phyloP scores from a whole-genome alignment of 2,113 vertebrate genomes.

The Toxostoma redivivum region DNA sequence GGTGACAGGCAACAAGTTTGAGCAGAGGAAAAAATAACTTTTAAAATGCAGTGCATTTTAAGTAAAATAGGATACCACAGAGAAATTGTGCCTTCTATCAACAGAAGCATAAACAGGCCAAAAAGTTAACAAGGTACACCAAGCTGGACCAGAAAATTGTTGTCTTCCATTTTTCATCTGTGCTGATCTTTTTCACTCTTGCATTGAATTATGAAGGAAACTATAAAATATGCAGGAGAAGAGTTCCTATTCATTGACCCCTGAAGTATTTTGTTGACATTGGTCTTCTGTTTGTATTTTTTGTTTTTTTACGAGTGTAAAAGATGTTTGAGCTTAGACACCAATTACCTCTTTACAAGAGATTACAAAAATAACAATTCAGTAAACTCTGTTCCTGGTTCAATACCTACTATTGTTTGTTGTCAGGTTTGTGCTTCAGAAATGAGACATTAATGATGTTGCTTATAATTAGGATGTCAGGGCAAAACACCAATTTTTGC shows the following conservation, averaged over 20 bases:
- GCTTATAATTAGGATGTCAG: neutral
- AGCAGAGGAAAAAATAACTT: neutral
- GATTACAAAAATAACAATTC: neutral
- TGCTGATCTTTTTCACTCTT: neutral
- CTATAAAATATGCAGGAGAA: neutral
- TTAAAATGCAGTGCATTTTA: neutral
- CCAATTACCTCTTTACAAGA: neutral
- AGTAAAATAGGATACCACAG: neutral
- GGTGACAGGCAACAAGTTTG: neutral
- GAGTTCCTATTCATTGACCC: neutral
- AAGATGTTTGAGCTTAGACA: neutral
- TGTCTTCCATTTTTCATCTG: neutral
- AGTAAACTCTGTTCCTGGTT: neutral
- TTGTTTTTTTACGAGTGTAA: neutral
- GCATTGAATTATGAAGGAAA: neutral
- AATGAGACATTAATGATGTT: neutral
- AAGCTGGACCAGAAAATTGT: neutral
- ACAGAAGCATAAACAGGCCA: neutral
- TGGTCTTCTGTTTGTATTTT: neutral
- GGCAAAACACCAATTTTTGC: neutral
- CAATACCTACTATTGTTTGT: neutral
- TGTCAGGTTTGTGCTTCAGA: neutral
- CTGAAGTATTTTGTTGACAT: neutral
- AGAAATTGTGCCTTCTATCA: neutral
- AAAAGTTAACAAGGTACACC: neutral